Conservation (phyloP, 2,113 vertebrate genomes). For the Varanus komodoensis region DNA sequence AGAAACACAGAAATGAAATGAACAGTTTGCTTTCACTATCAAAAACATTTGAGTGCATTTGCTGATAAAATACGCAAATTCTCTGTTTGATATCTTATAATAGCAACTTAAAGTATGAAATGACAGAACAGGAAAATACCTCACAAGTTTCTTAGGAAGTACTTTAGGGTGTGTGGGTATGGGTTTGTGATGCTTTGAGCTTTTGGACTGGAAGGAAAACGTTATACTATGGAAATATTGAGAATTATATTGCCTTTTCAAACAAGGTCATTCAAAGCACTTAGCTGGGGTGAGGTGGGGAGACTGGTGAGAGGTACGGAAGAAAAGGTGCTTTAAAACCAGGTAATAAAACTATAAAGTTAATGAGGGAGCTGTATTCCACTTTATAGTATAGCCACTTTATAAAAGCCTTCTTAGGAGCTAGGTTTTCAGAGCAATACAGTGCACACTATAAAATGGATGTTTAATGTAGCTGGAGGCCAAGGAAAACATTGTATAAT, state of each 20-base stretch:
- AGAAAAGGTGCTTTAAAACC: slow-evolving; percentile 74
- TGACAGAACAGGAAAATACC: neutral
- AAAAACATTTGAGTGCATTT: neutral
- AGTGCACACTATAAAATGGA: slow-evolving; percentile 77
- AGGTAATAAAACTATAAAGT: slow-evolving; percentile 80
- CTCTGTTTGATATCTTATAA: neutral
- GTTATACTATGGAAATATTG: slow-evolving; percentile 6
- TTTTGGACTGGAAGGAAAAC: slow-evolving; percentile 8
- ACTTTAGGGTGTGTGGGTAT: no score
- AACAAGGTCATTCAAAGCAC: neutral
- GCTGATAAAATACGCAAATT: neutral
- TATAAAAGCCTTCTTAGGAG: slow-evolving; percentile 69
- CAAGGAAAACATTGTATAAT: slow-evolving; percentile 83
- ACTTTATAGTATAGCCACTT: slow-evolving; percentile 69
- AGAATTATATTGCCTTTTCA: slow-evolving; percentile 17
- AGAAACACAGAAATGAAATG: neutral
- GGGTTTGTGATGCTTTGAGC: neutral
- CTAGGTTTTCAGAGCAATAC: slow-evolving; percentile 73
- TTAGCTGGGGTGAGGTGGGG: neutral
- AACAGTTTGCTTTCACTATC: neutral
- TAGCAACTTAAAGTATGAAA: neutral
- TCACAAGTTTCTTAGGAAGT: neutral
- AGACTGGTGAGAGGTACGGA: slow-evolving; percentile 45
- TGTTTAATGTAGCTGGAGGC: slow-evolving; percentile 81
- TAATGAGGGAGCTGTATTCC: slow-evolving; percentile 76